Evolutionary conservation across 2,888 invertebrate species (phyloP).

Genomic region (Hirtodrosophila trivittata): DNA sequence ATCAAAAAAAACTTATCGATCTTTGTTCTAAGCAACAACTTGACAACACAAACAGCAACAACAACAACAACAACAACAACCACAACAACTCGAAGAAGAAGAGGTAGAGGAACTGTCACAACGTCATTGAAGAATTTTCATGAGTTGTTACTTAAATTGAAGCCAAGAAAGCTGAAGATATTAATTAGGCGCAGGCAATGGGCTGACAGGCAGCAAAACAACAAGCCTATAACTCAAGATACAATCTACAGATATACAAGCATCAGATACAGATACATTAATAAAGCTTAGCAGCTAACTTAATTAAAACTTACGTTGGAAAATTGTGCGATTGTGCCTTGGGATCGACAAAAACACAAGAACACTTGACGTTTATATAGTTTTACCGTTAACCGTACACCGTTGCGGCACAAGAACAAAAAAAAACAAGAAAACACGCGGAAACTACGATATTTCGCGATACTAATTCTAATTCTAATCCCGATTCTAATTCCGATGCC

Average conservation of each 20-base stretch:
- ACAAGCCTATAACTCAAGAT: no score
- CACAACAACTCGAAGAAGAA: slow-evolving; percentile 22
- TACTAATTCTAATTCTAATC: background rate
- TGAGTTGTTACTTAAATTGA: no score
- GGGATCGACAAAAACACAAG: background rate
- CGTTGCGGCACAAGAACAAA: slow-evolving; percentile 19
- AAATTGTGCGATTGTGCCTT: slow-evolving; percentile 17
- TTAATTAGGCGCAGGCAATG: no score
- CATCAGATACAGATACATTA: slow-evolving; percentile 29
- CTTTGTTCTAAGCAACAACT: slow-evolving; percentile 11
- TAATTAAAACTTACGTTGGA: slow-evolving; percentile 63
- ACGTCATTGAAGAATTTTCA: no score
- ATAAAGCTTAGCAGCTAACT: slow-evolving; percentile 55
- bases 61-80: slow-evolving; percentile 5
- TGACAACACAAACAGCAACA: slow-evolving; percentile 9
- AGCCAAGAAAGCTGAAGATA: no score
- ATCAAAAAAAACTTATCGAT: slow-evolving; percentile 62
- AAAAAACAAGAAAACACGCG: slow-evolving; percentile 16
- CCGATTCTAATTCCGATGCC: background rate
- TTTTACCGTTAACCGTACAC: no score
- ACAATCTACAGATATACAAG: no score
- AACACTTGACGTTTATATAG: slow-evolving; percentile 20
- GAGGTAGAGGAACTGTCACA: no score
- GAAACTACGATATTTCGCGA: background rate
- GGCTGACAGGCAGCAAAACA: no score